Evolutionary conservation across 2,888 invertebrate species (phyloP).

Genomic region (Panopea generosa): DNA sequence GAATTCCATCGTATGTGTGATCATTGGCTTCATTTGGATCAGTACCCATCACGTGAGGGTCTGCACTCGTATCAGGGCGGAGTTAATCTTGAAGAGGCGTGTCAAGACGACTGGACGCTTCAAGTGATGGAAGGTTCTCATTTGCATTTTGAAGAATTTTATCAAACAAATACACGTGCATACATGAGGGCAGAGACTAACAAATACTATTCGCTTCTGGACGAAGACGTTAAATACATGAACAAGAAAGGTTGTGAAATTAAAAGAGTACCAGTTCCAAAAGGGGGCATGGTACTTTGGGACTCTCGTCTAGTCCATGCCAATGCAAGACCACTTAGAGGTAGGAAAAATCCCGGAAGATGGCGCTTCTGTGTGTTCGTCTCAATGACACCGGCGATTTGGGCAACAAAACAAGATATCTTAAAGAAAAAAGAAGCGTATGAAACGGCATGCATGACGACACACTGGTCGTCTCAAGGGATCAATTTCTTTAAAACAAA

Average conservation of each 20-base stretch:
- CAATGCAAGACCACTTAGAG: constrained; percentile 72
- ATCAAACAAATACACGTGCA: constrained; percentile 49
- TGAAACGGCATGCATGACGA: constrained; percentile 64
- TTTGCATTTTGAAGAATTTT: constrained; percentile 63
- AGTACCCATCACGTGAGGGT: constrained; percentile 70
- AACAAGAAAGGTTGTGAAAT: constrained; percentile 63
- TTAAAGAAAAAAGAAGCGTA: constrained; percentile 71
- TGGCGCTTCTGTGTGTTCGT: constrained; percentile 79
- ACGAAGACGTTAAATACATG: constrained; percentile 68
- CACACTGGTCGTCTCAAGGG: constrained; percentile 78
- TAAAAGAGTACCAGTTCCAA: constrained; percentile 74
- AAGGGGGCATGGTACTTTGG: constrained; percentile 81
- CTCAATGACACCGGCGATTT: constrained; percentile 79
- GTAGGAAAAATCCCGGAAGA: constrained; percentile 70
- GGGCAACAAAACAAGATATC: constrained; percentile 74
- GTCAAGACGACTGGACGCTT: constrained; percentile 72
- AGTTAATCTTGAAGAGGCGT: constrained; percentile 72
- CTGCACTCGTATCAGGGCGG: constrained; percentile 80
- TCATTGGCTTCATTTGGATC: constrained; percentile 79
- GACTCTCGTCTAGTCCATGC: constrained; percentile 80
- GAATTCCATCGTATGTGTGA: constrained; percentile 53
- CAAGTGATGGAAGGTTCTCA: constrained; percentile 71
- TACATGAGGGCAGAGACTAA: constrained; percentile 36
- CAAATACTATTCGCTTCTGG: constrained; percentile 58
- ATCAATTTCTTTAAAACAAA: constrained; percentile 55